Percentiles rank a stretch among this genome's conserved stretches.
Evolutionary conservation across 2,888 invertebrate species (phyloP).

Genomic region (Fabriciana adippe): DNA sequence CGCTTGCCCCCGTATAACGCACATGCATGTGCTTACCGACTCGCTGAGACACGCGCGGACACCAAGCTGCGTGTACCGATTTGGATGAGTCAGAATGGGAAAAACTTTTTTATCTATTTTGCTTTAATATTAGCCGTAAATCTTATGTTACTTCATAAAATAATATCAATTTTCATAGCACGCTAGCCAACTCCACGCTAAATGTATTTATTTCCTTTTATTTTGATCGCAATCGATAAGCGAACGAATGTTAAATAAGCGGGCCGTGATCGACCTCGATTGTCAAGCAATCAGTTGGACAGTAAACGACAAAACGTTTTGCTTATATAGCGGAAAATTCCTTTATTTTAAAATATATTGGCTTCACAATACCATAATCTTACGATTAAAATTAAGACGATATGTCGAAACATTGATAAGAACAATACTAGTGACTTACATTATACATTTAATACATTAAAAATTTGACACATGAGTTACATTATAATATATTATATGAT

Average conservation of each 20-base stretch:
- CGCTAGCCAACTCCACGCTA: slow-evolving; percentile 75
- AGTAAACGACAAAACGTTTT: slow-evolving; percentile 79
- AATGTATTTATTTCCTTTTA: slow-evolving; percentile 80
- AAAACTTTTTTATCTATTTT: slow-evolving; percentile 61
- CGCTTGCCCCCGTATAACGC: slow-evolving; percentile 25
- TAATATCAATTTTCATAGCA: slow-evolving; percentile 55
- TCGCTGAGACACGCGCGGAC: slow-evolving; percentile 63
- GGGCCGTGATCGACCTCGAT: slow-evolving; percentile 66
- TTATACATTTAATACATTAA: slow-evolving; percentile 62
- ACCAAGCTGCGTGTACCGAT: slow-evolving; percentile 70
- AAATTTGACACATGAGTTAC: slow-evolving; percentile 77
- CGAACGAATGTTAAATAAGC: slow-evolving; percentile 68
- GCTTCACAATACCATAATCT: slow-evolving; percentile 80
- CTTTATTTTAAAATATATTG: slow-evolving; percentile 82
- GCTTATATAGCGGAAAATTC: slow-evolving; percentile 81
- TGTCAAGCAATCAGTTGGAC: slow-evolving; percentile 68
- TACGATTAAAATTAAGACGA: slow-evolving; percentile 76
- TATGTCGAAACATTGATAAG: slow-evolving; percentile 80
- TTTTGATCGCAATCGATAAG: slow-evolving; percentile 76
- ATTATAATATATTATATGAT: slow-evolving; percentile 57
- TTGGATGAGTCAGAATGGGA: slow-evolving; percentile 79
- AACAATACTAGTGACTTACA: slow-evolving; percentile 75
- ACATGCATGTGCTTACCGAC: slow-evolving; percentile 59
- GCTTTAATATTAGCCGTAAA: slow-evolving; percentile 47
- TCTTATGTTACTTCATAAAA: slow-evolving; percentile 41